phyloP scores from a whole-genome alignment of 1,140 invertebrate genomes.

The Lordiphosa stackelbergi region DNA sequence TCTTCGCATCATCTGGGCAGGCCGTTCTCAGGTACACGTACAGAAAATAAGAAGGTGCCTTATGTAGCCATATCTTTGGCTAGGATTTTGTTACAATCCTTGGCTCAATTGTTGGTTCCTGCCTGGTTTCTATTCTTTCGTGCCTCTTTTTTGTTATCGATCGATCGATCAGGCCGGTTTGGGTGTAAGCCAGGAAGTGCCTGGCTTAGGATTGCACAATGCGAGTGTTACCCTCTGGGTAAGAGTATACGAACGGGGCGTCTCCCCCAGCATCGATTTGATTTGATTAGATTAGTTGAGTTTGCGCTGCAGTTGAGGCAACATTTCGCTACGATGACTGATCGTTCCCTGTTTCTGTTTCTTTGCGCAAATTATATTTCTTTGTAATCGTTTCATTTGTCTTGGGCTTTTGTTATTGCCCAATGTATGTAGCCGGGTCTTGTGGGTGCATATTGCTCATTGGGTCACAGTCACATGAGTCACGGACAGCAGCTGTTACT shows the following conservation, averaged over 20 bases:
- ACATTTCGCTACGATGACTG: conserved; percentile 61
- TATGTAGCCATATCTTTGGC: conserved; percentile 47
- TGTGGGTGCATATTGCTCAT: conserved; percentile 69
- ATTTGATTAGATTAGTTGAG: conserved; percentile 68
- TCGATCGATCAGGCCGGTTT: conserved; percentile 54
- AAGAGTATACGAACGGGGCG: conserved; percentile 32
- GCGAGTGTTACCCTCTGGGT: conserved; percentile 9
- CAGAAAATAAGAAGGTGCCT: conserved; percentile 3
- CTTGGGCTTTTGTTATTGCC: conserved; percentile 54
- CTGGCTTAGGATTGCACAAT: conserved; percentile 48
- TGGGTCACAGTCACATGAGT: conserved; percentile 66
- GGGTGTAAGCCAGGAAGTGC: conserved; percentile 70
- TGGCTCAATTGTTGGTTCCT: conserved; percentile 67
- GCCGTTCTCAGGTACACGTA: conserved; percentile 35
- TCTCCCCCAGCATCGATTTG: conserved; percentile 50
- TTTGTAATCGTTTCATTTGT: conserved; percentile 66
- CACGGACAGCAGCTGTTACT: conserved; percentile 52
- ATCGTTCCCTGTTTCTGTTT: conserved; percentile 35
- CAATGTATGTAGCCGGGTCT: conserved; percentile 36
- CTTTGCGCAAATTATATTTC: conserved; percentile 71
- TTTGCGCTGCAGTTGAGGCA: conserved; percentile 22
- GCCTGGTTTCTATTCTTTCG: conserved; percentile 34
- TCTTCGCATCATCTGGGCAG: conserved; percentile 22
- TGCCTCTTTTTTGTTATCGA: conserved; percentile 49
- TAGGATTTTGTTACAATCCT: conserved; percentile 64